Evolutionary conservation across 2,113 vertebrate genomes (phyloP).

Genomic region (Podarcis muralis): DNA sequence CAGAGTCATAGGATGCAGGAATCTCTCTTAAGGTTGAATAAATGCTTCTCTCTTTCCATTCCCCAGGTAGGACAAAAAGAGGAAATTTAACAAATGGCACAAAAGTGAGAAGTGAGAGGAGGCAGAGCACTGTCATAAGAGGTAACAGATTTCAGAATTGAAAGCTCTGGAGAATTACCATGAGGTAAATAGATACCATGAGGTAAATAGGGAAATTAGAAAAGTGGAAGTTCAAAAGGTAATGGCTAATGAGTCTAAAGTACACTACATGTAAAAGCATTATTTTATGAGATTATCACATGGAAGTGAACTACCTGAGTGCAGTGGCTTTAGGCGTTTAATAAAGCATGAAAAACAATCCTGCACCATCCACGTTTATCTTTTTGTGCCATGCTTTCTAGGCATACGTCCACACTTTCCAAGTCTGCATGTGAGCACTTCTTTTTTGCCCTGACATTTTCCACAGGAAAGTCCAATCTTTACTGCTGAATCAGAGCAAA

Average conservation of each 20-base stretch:
- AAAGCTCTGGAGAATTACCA: not conserved
- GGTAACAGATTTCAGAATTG: not conserved
- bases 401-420: no score
- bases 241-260: not conserved
- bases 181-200: not conserved
- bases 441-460: no score
- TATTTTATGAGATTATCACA: not conserved
- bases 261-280: not conserved
- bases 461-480: no score
- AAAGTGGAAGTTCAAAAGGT: fast-evolving
- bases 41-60: not conserved
- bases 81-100: not conserved
- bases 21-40: not conserved
- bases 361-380: not conserved
- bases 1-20: not conserved
- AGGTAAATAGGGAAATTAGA: not conserved
- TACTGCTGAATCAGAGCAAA: no score
- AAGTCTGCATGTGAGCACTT: no score
- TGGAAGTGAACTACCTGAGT: not conserved
- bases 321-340: not conserved
- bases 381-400: no score
- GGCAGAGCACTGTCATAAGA: not conserved
- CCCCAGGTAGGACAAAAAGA: conserved; percentile 27
- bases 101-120: not conserved
- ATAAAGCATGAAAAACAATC: not conserved